phyloP scores from a whole-genome alignment of 23 tunicate genomes.

The Halocynthia aurantium region DNA sequence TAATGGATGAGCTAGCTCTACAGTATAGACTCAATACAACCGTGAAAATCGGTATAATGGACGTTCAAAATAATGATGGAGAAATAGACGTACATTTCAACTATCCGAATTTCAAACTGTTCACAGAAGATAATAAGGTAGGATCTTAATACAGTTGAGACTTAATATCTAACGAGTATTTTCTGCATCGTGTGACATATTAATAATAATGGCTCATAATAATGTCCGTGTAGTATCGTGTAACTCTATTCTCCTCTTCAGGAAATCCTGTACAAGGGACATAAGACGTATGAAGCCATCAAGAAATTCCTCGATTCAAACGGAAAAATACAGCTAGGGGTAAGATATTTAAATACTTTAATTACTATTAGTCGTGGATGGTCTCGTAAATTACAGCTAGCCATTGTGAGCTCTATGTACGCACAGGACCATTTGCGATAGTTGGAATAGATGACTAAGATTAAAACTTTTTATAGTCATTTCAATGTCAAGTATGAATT shows the following conservation, averaged over 20 bases:
- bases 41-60: constrained; percentile 39
- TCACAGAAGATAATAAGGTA: constrained; percentile 53
- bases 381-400: too few relatives aligned
- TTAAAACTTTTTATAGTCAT: not conserved
- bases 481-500: not conserved
- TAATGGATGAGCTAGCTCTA: constrained; percentile 50
- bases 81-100: constrained; percentile 49
- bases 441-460: too few relatives aligned
- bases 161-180: not conserved
- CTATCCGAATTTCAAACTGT: constrained; percentile 49
- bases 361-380: too few relatives aligned
- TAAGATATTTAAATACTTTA: not conserved
- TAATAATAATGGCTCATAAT: too few relatives aligned
- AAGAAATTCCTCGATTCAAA: constrained; percentile 15
- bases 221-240: too few relatives aligned
- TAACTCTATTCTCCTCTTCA: not conserved
- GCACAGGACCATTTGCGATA: too few relatives aligned
- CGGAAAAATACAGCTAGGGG: constrained; percentile 4
- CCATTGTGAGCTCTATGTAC: too few relatives aligned
- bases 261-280: constrained; percentile 1
- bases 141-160: not conserved
- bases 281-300: not conserved
- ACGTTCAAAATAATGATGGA: constrained; percentile 56
- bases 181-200: not conserved
- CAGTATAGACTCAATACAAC: constrained; percentile 33